Conservation (phyloP, 1,140 invertebrate species). For the Neodiprion virginianus region DNA sequence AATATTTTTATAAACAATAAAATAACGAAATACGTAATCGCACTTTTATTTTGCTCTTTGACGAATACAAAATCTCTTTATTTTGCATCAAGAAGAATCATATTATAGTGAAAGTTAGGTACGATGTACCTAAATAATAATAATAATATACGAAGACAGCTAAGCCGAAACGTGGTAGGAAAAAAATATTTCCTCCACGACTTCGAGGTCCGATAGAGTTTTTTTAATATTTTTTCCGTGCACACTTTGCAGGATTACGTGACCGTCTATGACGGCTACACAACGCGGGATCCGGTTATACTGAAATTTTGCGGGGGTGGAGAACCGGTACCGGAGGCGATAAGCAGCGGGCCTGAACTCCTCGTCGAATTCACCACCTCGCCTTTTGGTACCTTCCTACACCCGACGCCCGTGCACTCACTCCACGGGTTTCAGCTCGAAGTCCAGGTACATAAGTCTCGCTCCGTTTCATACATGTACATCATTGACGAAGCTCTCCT, state of each 20-base stretch:
- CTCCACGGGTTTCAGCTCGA: slow-evolving; percentile 88
- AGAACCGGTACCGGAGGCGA: slow-evolving; percentile 79
- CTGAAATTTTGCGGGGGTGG: slow-evolving; percentile 90
- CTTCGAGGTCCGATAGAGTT: slow-evolving; percentile 1
- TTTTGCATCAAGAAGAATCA: no score
- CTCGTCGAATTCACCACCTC: slow-evolving; percentile 90
- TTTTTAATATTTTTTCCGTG: neutral
- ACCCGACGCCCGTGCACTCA: slow-evolving; percentile 76
- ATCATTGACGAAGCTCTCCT: no score
- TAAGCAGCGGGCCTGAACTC: slow-evolving; percentile 85
- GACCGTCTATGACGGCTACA: slow-evolving; percentile 90
- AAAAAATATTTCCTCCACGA: neutral
- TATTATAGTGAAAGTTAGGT: no score
- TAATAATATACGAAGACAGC: no score
- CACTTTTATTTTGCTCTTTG: no score
- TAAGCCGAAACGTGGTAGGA: no score
- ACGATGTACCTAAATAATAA: no score
- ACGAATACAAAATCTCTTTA: no score
- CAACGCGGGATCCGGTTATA: slow-evolving; percentile 85
- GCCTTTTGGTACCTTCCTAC: slow-evolving; percentile 85
- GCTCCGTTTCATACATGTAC: neutral
- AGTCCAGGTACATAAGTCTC: slow-evolving; percentile 70
- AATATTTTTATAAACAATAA: no score
- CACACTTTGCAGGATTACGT: slow-evolving; percentile 75
- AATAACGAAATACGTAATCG: no score